Evolutionary conservation across 2,113 vertebrate species (phyloP).

Genomic region (Nibea albiflora): DNA sequence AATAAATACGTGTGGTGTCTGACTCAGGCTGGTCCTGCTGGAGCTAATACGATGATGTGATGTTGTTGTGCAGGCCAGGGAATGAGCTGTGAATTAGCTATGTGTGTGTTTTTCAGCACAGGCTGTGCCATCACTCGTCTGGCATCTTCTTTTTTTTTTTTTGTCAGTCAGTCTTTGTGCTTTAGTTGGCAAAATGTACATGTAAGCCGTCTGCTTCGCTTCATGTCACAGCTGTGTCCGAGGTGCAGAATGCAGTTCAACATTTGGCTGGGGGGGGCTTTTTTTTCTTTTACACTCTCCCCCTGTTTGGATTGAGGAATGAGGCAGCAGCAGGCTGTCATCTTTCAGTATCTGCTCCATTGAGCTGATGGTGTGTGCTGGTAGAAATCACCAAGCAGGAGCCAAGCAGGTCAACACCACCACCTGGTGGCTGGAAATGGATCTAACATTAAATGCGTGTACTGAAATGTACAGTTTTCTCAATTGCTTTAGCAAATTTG

Average conservation of each 20-base stretch:
- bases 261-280: background rate
- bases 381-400: background rate
- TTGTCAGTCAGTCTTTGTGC: background rate
- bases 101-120: constrained; percentile 26
- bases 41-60: constrained; percentile 38
- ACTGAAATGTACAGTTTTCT: no score
- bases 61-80: constrained; percentile 26
- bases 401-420: background rate
- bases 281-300: background rate
- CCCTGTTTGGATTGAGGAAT: background rate
- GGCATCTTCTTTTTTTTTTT: background rate
- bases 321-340: constrained; percentile 16
- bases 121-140: background rate
- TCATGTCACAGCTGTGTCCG: background rate
- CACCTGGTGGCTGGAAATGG: constrained; percentile 54
- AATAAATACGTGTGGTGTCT: constrained; percentile 26
- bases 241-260: background rate
- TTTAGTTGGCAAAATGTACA: background rate
- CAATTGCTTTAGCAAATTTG: background rate
- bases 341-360: constrained; percentile 10
- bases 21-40: constrained; percentile 52
- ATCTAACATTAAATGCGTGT: background rate
- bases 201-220: background rate
- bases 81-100: constrained; percentile 44
- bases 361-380: background rate